Evolutionary conservation across 2,797 vertebrate species (phyloP), one percentile per base, ranked within the genome.

Genomic region (Sus cebifrons): DNA sequence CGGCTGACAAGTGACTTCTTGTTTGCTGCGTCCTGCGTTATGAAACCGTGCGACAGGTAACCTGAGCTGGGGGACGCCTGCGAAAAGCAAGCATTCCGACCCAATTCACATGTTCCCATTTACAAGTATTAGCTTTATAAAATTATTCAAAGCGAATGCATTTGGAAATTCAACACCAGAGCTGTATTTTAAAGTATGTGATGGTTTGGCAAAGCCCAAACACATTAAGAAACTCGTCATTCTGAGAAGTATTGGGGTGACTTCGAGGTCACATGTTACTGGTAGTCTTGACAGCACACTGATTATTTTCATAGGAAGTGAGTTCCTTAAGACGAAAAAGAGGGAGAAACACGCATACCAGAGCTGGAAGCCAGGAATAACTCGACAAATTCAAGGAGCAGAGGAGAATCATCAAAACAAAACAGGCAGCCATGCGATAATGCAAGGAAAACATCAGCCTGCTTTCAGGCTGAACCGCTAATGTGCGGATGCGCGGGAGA

Each of bases 1-100:
- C 25, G 0, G 95, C 96, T 96, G 95, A 98, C 98, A 98, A 98
- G 81, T 44, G 91, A 85, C 92, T 96, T 84, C 96, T 98, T 98
- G 97, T 94, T 97, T 92, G 60, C 18, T 96, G 85, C 87, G 73
- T 79, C 95, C 83, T 89, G 97, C 97, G 93, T 97, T 97, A 93
- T 97, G 95, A 97, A 96, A 94, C 56, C 96, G 96, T 82, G 95
- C 54, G 92, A 96, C 81, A 90, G 78, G 13, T 67, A 68, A 92
- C 73, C 70, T 3, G 58, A 82, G 78, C 90, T 40, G 85, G 70
- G 86, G 92, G 36, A 89, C 4, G 23, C 83, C 58, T 25, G 54
- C n/a, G 92, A 91, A 98, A 92, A 65, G 68, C 71, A 15, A 96
- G 93, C 71, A 60, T 78, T 90, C 73, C 18, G 67, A 97, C 97